Base-by-base conservation (phyloP, 2,888 invertebrate genomes). In the Spialia ferax region DNA sequence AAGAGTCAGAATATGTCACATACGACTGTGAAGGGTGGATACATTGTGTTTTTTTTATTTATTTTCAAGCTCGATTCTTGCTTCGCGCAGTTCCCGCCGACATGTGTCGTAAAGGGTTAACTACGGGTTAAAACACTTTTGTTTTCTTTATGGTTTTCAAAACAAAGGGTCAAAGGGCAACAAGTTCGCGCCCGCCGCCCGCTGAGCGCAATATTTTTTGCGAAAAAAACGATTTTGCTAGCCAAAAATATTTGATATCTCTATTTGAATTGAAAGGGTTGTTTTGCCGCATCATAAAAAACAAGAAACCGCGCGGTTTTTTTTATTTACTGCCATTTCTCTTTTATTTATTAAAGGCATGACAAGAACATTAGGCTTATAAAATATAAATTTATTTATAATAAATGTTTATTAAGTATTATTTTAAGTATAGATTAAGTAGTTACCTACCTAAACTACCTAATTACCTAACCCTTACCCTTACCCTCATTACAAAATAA, bases 41-140 rank as follows among this genome's bases (percentile, higher is more conserved):
- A 26, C 26, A 26, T 26, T 26, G 26, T 26, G 26, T 26, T 26
- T 69, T 74, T 73, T 80, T 82, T 77, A 76, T 63, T 68, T 67
- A 65, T 65, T 54, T 59, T 60, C 52, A 20, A 38, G 59, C 38
- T 57, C 67, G 55, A 71, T 74, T 73, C 69, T 74, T 81, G 80
- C 82, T 85, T 85, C 78, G 73, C 82, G 78, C 80, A 75, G 69
- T 29, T 77, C 76, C 75, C 77, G 76, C 72, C 76, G 77, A 87
- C 91, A 90, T 89, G 86, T 90, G 89, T 78, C 75, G 79, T 75
- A 79, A 87, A 87, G 89, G 90, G 90, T 87, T 89, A 86, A 83
- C 79, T 76, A 75, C 81, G 87, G 88, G 89, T 86, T 84, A 84
- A 82, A 83, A 81, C 81, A 81, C 78, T 80, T 84, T 85, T 90